phyloP scores from a whole-genome alignment of 2,888 invertebrate genomes.

The Myopa testacea region DNA sequence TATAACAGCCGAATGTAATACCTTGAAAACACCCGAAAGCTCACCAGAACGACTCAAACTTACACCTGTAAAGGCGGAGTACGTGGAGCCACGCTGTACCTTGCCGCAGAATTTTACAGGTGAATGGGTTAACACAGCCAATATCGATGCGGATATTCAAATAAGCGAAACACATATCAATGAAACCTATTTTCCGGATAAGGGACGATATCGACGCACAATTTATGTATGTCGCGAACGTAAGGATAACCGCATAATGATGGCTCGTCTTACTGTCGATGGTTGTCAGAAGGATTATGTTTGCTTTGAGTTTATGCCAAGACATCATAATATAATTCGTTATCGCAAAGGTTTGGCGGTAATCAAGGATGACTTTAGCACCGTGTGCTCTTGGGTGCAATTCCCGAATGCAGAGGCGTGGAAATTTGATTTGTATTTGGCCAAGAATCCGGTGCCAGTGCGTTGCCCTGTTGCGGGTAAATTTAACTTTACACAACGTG shows the following conservation, averaged over 20 bases:
- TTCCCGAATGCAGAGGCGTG: conserved; percentile 86
- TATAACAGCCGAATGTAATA: conserved; percentile 93
- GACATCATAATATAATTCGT: conserved; percentile 95
- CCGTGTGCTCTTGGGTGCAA: conserved; percentile 95
- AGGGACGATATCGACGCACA: conserved; percentile 85
- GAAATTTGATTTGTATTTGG: conserved; percentile 86
- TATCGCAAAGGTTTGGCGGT: conserved; percentile 90
- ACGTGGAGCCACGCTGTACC: conserved; percentile 90
- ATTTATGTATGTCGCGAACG: conserved; percentile 96
- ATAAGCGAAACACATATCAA: conserved; percentile 97
- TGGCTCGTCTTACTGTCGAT: conserved; percentile 96
- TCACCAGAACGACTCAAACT: conserved; percentile 90
- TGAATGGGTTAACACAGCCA: conserved; percentile 97
- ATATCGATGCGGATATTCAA: conserved; percentile 92
- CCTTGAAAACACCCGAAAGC: conserved; percentile 91
- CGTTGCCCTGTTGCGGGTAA: conserved; percentile 97
- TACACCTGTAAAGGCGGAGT: conserved; percentile 82
- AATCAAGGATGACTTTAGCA: conserved; percentile 89
- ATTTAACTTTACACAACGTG: conserved; percentile 91
- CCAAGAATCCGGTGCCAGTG: conserved; percentile 90
- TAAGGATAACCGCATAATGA: conserved; percentile 90
- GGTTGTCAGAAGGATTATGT: conserved; percentile 97
- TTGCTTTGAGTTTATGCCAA: conserved; percentile 95
- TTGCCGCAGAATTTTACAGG: conserved; percentile 94
- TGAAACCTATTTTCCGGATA: conserved; percentile 95